Conservation (phyloP, 2,888 invertebrate genomes). For the Corbicula japonica region DNA sequence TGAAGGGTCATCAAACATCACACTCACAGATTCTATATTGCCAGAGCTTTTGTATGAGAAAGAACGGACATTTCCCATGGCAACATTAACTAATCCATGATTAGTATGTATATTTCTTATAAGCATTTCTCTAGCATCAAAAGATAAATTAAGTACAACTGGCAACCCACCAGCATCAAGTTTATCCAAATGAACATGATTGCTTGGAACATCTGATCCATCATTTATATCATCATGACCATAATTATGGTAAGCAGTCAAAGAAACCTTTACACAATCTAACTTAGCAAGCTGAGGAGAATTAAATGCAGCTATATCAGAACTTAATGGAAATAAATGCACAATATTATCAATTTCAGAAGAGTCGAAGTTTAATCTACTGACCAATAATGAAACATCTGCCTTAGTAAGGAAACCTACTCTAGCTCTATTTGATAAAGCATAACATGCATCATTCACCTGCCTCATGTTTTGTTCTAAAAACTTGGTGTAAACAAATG, state of each 20-base stretch:
- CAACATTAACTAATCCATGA: constrained; percentile 53
- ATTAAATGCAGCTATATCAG: constrained; percentile 28
- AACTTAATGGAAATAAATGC: constrained; percentile 34
- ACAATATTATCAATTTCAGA: constrained; percentile 7
- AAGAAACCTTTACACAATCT: not conserved
- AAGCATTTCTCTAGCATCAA: constrained; percentile 49
- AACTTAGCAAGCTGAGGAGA: not conserved
- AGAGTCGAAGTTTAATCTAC: constrained; percentile 9
- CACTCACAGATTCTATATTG: constrained; percentile 8
- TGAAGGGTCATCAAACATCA: constrained; percentile 45
- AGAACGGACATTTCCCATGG: constrained; percentile 28
- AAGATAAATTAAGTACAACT: constrained; percentile 5
- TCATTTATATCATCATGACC: constrained; percentile 20
- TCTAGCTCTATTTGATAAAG: constrained; percentile 49
- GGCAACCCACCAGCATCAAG: constrained; percentile 26
- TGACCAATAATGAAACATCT: constrained; percentile 21
- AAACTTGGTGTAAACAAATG: constrained; percentile 40
- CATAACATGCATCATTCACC: constrained; percentile 41
- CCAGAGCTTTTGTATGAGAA: not conserved
- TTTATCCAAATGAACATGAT: constrained; percentile 19
- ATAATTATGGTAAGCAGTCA: constrained; percentile 36
- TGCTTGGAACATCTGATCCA: constrained; percentile 25
- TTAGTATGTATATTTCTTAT: constrained; percentile 45
- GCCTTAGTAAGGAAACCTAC: constrained; percentile 39
- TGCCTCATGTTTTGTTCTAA: constrained; percentile 60